These are phyloP conservation scores for Pseudopipra pipra DNA, from an alignment of 2,113 vertebrate genomes.

Conservation along the genomic window DNA sequence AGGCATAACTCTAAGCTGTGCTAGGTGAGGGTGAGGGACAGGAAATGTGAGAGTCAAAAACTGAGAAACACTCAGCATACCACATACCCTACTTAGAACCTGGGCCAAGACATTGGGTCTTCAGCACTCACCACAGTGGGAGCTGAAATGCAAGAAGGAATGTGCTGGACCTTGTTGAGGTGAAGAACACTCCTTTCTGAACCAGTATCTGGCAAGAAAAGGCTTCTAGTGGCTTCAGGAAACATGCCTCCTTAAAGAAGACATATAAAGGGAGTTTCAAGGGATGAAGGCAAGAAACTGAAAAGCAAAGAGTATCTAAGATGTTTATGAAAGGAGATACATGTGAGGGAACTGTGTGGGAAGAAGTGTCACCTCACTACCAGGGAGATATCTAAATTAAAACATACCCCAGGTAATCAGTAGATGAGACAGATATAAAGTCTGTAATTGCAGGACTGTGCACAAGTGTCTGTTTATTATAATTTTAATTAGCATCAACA, in stretches of 20 bases:
- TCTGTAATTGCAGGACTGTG: background rate
- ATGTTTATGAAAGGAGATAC: background rate
- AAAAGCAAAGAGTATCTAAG: background rate
- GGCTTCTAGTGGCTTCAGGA: background rate
- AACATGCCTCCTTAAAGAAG: background rate
- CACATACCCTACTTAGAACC: background rate
- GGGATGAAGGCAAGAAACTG: background rate
- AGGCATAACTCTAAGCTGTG: background rate
- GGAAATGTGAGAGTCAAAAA: background rate
- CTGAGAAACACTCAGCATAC: background rate
- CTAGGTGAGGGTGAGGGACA: background rate
- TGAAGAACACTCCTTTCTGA: background rate
- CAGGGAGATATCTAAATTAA: background rate
- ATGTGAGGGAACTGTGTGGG: background rate
- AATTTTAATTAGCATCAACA: background rate
- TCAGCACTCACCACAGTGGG: accelerated
- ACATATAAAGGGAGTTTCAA: background rate
- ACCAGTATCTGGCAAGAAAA: background rate
- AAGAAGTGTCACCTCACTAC: background rate
- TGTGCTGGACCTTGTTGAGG: background rate
- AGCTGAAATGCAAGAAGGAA: background rate
- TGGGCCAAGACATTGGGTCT: background rate
- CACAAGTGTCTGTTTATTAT: background rate
- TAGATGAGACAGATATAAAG: background rate
- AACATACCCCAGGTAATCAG: background rate